These are phyloP conservation scores for Salmo trutta DNA, from an alignment of 2,797 vertebrate genomes.

Conservation along the genomic window DNA sequence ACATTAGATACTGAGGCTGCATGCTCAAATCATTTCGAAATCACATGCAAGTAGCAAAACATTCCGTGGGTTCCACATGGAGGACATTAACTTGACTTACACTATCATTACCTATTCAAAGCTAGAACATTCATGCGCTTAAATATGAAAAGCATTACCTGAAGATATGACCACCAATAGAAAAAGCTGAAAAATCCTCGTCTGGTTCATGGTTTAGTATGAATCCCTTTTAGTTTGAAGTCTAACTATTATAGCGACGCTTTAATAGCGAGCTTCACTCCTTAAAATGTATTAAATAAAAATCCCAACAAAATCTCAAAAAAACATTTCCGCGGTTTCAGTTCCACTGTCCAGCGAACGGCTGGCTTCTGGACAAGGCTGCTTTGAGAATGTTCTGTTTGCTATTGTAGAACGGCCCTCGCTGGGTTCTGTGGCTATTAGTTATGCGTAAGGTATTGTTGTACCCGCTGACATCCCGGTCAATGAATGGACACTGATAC, in stretches of 20 bases:
- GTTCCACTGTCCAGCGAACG: slow-evolving; percentile 10
- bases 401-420: slow-evolving; percentile 19
- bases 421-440: slow-evolving; percentile 26
- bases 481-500: slow-evolving; percentile 35
- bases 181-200: slow-evolving; percentile 24
- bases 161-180: slow-evolving; percentile 28
- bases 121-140: background rate
- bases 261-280: background rate
- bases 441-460: slow-evolving; percentile 37
- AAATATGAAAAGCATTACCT: slow-evolving; percentile 33
- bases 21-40: background rate
- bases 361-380: slow-evolving; percentile 22
- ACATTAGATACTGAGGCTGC: background rate
- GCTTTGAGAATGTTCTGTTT: slow-evolving; percentile 26
- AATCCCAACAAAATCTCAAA: slow-evolving; percentile 15
- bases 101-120: background rate
- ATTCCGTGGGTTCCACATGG: too few species aligned
- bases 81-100: background rate
- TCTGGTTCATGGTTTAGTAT: slow-evolving; percentile 33
- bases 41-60: too few species aligned
- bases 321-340: slow-evolving; percentile 19
- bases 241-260: background rate
- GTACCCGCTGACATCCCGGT: slow-evolving; percentile 32
- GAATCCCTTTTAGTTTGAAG: slow-evolving; percentile 27
- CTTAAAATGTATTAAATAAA: slow-evolving; percentile 2